These are phyloP conservation scores for Procavia capensis DNA, from an alignment of 2,113 vertebrate species.

Conservation along the genomic window DNA sequence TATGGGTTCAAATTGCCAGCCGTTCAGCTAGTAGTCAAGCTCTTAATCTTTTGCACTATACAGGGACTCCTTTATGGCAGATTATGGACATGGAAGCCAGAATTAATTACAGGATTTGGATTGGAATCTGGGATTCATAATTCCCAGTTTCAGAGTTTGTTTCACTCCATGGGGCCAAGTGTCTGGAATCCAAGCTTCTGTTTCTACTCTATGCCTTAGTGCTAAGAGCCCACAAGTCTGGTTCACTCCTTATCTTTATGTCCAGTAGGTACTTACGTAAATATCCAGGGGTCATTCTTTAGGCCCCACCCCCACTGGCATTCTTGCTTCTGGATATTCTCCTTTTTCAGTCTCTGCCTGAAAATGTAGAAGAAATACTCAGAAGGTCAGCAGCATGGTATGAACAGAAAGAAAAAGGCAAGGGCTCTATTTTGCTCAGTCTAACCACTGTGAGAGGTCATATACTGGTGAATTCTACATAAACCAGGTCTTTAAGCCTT, in stretches of 20 bases:
- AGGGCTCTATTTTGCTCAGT: background rate
- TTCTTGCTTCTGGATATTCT: background rate
- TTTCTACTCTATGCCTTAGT: background rate
- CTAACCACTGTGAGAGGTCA: background rate
- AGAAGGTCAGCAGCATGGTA: too few relatives aligned
- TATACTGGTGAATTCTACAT: background rate
- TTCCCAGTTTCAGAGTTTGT: background rate
- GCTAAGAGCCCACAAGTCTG: background rate
- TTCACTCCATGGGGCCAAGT: background rate
- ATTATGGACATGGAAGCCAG: background rate
- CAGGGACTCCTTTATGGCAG: background rate
- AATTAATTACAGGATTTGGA: background rate
- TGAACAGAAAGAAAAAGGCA: background rate
- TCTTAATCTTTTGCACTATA: background rate
- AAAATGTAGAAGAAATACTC: background rate
- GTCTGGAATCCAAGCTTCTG: background rate
- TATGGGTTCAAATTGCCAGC: background rate
- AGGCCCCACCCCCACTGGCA: too few relatives aligned
- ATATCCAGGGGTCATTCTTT: background rate
- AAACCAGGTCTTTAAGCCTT: background rate
- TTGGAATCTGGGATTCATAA: background rate
- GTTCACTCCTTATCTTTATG: background rate
- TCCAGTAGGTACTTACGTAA: background rate
- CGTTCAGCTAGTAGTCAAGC: background rate
- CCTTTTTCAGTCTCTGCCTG: background rate